Conservation (phyloP, 2,113 vertebrate species). For the Geococcyx californianus region DNA sequence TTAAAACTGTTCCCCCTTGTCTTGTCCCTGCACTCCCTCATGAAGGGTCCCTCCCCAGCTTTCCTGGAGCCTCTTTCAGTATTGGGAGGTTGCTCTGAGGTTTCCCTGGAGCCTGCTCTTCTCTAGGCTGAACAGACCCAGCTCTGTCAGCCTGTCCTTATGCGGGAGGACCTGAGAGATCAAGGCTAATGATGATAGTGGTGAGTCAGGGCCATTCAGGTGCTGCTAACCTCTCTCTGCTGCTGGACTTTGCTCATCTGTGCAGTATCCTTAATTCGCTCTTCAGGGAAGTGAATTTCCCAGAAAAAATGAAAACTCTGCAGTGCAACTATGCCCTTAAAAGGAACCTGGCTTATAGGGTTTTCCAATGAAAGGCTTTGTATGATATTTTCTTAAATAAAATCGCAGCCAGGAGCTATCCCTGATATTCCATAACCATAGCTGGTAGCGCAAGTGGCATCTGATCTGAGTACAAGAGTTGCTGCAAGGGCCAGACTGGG, state of each 20-base stretch:
- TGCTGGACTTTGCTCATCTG: not conserved
- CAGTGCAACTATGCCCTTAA: not conserved
- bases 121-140: too few relatives aligned
- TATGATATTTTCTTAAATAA: not conserved
- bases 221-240: not conserved
- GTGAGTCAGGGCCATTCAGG: not conserved
- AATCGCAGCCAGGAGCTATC: not conserved
- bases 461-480: not conserved
- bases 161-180: not conserved
- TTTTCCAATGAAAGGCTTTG: not conserved
- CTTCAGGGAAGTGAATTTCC: not conserved
- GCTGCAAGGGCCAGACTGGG: not conserved
- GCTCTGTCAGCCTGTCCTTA: too few relatives aligned
- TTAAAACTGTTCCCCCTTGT: too few relatives aligned
- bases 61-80: too few relatives aligned
- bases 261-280: not conserved
- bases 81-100: too few relatives aligned
- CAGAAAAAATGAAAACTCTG: not conserved
- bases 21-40: too few relatives aligned
- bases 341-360: not conserved
- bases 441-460: not conserved
- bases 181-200: not conserved
- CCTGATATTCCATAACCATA: not conserved
- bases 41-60: too few relatives aligned
- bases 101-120: too few relatives aligned